These are phyloP conservation scores for Henricia sp. DNA, from an alignment of 53 echinoderm and acorn worm species.

Conservation along the genomic window DNA sequence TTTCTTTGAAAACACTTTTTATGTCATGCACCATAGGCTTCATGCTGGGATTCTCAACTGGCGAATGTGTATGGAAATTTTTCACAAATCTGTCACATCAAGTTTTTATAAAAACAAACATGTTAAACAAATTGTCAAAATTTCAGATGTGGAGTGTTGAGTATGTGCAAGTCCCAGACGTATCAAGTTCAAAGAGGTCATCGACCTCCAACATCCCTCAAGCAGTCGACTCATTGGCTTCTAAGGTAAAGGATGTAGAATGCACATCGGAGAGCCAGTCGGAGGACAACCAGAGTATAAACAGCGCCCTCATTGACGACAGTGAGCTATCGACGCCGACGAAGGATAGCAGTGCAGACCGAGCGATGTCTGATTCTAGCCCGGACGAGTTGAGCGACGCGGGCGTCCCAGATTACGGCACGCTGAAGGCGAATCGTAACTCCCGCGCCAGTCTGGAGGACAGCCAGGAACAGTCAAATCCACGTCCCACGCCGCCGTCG, in stretches of 20 bases:
- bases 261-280: slow-evolving; percentile 85
- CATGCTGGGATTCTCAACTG: neutral
- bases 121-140: too few species aligned
- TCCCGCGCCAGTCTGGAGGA: slow-evolving; percentile 41
- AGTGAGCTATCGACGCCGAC: slow-evolving; percentile 67
- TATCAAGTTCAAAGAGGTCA: slow-evolving; percentile 43
- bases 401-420: slow-evolving; percentile 12
- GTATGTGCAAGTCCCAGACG: slow-evolving; percentile 95
- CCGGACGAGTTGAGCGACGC: slow-evolving; percentile 65
- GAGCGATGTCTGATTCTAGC: slow-evolving; percentile 75
- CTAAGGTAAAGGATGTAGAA: slow-evolving; percentile 56
- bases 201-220: slow-evolving; percentile 52
- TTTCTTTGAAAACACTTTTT: too few species aligned
- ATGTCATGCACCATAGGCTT: neutral
- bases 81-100: too few species aligned
- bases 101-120: too few species aligned
- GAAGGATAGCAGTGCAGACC: slow-evolving; percentile 57
- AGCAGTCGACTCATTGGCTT: slow-evolving; percentile 35
- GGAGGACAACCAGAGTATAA: slow-evolving; percentile 93
- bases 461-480: slow-evolving; percentile 13
- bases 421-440: slow-evolving; percentile 49
- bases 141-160: slow-evolving; percentile 98
- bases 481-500: slow-evolving; percentile 37
- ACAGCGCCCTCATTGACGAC: slow-evolving; percentile 68
- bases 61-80: neutral